phyloP scores from a whole-genome alignment of 92 coral and sea anemone genomes.

The Nematostella vectensis region DNA sequence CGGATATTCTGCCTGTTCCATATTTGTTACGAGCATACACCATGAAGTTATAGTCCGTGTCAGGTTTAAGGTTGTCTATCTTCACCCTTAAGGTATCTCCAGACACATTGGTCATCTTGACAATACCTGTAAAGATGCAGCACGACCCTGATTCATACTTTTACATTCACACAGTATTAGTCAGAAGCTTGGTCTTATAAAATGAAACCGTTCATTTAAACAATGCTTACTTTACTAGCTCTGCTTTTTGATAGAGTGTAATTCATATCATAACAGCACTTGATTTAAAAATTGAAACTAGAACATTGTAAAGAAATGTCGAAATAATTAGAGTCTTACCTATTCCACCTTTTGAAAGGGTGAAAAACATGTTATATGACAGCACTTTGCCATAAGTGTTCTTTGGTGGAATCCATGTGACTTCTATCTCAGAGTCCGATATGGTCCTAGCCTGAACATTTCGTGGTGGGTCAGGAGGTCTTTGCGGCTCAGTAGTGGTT shows the following conservation, averaged over 20 bases:
- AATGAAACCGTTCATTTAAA: too few relatives aligned
- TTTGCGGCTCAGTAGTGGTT: slow-evolving; percentile 1
- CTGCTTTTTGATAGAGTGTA: too few relatives aligned
- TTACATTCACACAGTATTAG: too few relatives aligned
- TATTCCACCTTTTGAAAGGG: slow-evolving; percentile 2
- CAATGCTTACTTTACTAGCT: too few relatives aligned
- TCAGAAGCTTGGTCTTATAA: too few relatives aligned
- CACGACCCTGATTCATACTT: too few relatives aligned
- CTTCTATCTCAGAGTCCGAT: slow-evolving; percentile 50
- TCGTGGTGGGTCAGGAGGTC: slow-evolving; percentile 53
- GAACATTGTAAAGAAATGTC: too few relatives aligned
- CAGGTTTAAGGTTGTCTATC: slow-evolving; percentile 32
- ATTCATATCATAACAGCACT: too few relatives aligned
- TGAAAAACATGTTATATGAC: slow-evolving; percentile 24
- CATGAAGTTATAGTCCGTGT: slow-evolving; percentile 28
- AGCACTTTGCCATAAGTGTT: slow-evolving; percentile 38
- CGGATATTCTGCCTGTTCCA: slow-evolving; percentile 35
- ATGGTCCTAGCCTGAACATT: slow-evolving; percentile 38
- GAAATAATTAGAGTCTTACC: too few relatives aligned
- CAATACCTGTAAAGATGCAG: slow-evolving; percentile 1
- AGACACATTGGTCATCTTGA: background rate
- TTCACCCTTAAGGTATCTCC: slow-evolving; percentile 21
- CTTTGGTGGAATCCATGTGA: slow-evolving; percentile 59
- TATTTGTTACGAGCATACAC: slow-evolving; percentile 42
- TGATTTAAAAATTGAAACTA: too few relatives aligned